Percentiles rank a stretch among this genome's conserved stretches.
phyloP scores from a whole-genome alignment of 2,888 invertebrate genomes.

The Glaucopsyche alexis region DNA sequence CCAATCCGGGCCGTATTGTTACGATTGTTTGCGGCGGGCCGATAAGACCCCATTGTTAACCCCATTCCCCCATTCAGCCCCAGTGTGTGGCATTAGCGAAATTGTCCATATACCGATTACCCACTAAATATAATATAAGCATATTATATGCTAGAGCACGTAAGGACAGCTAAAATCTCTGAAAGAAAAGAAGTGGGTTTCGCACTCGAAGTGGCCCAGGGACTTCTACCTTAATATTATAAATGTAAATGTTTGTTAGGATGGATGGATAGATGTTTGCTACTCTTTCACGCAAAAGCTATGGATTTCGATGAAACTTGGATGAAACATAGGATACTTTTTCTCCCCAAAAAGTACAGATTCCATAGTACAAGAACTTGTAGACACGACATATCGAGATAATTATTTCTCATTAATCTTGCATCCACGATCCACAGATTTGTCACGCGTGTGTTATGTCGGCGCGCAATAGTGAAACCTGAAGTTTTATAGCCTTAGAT shows the following conservation, averaged over 20 bases:
- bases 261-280: no score
- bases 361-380: background rate
- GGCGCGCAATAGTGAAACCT: no score
- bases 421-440: no score
- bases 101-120: constrained; percentile 9
- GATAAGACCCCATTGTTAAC: constrained; percentile 38
- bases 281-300: no score
- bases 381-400: background rate
- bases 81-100: constrained; percentile 18
- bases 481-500: no score
- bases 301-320: no score
- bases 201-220: background rate
- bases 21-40: constrained; percentile 37
- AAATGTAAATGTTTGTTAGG: no score
- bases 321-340: no score
- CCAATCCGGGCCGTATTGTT: constrained; percentile 42
- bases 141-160: background rate
- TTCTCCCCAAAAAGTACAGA: no score
- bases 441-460: no score
- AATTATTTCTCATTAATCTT: no score
- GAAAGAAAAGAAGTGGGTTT: background rate
- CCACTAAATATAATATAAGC: background rate
- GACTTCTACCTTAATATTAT: background rate
- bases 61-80: constrained; percentile 32
- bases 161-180: background rate